Conservation (phyloP, 2,113 vertebrate genomes). For the Pteropus alecto region DNA sequence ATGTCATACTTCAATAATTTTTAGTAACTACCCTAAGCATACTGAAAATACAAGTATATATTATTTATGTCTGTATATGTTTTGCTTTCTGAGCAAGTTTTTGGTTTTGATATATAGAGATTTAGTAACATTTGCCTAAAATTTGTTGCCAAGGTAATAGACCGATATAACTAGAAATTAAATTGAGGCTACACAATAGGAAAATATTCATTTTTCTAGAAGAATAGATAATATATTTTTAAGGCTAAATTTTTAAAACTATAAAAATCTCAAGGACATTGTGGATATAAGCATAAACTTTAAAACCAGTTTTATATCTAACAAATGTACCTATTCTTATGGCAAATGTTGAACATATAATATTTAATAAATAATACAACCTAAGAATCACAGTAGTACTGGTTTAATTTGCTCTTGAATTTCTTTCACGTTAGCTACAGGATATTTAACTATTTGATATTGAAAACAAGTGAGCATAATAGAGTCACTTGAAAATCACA, state of each 20-base stretch:
- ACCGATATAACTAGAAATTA: conserved; percentile 14
- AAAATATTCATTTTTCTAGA: background rate
- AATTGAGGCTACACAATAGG: background rate
- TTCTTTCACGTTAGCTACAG: background rate
- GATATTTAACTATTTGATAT: background rate
- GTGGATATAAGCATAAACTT: background rate
- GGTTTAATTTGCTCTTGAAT: background rate
- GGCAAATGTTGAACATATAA: background rate
- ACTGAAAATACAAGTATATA: background rate
- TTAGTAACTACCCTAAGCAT: background rate
- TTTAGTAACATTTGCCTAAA: background rate
- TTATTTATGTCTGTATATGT: background rate
- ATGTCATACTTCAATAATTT: background rate
- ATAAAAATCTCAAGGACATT: background rate
- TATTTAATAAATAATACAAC: background rate
- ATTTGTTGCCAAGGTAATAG: background rate
- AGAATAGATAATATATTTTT: background rate
- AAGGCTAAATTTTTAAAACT: background rate
- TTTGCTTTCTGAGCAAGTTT: background rate
- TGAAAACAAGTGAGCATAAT: background rate
- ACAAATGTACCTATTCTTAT: background rate
- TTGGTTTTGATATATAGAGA: background rate
- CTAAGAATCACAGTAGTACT: background rate
- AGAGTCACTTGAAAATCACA: background rate
- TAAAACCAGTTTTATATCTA: background rate